Evolutionary conservation across 2,797 vertebrate species (phyloP).

Genomic region (Tamandua tetradactyla): DNA sequence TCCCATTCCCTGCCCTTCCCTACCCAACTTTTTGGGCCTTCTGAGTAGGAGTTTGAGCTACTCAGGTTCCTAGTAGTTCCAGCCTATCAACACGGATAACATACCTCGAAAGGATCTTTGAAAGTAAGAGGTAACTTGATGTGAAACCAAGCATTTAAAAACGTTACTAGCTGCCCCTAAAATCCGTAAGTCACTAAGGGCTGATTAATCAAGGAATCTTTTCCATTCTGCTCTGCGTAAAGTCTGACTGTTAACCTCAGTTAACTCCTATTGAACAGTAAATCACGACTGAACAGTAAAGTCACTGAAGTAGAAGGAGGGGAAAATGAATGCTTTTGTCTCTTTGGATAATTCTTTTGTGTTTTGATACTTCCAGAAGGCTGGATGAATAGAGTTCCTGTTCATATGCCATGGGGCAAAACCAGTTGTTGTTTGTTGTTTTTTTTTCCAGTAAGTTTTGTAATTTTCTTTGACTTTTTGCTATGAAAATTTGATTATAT

Average conservation of each 20-base stretch:
- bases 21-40: conserved; percentile 70
- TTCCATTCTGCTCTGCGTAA: conserved; percentile 25
- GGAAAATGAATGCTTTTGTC: background rate
- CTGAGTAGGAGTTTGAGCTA: background rate
- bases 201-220: conserved; percentile 1
- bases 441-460: background rate
- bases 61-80: background rate
- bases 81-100: conserved; percentile 35
- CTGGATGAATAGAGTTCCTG: conserved; percentile 33
- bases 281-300: background rate
- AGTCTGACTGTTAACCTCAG: background rate
- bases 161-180: conserved; percentile 37
- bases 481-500: conserved; percentile 16
- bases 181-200: background rate
- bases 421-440: background rate
- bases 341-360: conserved; percentile 16
- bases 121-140: conserved; percentile 46
- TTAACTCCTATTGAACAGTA: conserved; percentile 48
- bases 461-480: background rate
- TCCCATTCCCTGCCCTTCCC: too few species aligned
- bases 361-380: conserved; percentile 16
- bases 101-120: conserved; percentile 61
- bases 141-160: conserved; percentile 64
- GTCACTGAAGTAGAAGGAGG: background rate
- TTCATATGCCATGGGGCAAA: background rate